phyloP scores from a whole-genome alignment of 2,888 invertebrate species.

The Deilephila elpenor region DNA sequence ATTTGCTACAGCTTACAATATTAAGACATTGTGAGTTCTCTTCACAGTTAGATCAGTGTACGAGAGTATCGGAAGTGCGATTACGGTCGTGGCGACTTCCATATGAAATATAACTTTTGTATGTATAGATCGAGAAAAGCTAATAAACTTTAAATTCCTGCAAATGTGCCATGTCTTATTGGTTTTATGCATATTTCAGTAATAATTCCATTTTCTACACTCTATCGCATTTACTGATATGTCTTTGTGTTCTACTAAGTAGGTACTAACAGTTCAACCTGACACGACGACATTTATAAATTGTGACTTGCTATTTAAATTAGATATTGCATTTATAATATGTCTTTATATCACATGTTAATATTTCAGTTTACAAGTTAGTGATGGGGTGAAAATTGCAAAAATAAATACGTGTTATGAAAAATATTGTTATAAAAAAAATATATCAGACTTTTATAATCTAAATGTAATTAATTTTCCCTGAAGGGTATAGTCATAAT shows the following conservation, averaged over 20 bases:
- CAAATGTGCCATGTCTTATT: conserved; percentile 64
- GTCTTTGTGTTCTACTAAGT: conserved; percentile 3
- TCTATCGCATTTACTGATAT: conserved; percentile 69
- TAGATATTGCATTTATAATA: conserved; percentile 21
- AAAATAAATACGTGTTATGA: background rate
- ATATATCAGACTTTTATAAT: background rate
- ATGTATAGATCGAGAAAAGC: background rate
- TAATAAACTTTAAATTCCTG: background rate
- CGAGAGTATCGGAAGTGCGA: background rate
- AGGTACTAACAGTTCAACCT: background rate
- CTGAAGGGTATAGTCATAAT: conserved; percentile 10
- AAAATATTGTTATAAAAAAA: background rate
- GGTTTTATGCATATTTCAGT: conserved; percentile 61
- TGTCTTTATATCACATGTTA: background rate
- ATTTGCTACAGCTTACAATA: too few relatives aligned
- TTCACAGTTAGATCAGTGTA: background rate
- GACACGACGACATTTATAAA: background rate
- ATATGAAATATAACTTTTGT: background rate
- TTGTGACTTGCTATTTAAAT: conserved; percentile 13
- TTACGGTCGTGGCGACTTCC: background rate
- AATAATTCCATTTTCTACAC: conserved; percentile 78
- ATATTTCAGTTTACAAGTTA: conserved; percentile 38
- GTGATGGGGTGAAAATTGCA: conserved; percentile 56
- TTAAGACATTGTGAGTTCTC: background rate
- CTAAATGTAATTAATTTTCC: background rate